These are phyloP conservation scores for Corythaeola cristata DNA, from an alignment of 2,113 vertebrate genomes.

Conservation along the genomic window DNA sequence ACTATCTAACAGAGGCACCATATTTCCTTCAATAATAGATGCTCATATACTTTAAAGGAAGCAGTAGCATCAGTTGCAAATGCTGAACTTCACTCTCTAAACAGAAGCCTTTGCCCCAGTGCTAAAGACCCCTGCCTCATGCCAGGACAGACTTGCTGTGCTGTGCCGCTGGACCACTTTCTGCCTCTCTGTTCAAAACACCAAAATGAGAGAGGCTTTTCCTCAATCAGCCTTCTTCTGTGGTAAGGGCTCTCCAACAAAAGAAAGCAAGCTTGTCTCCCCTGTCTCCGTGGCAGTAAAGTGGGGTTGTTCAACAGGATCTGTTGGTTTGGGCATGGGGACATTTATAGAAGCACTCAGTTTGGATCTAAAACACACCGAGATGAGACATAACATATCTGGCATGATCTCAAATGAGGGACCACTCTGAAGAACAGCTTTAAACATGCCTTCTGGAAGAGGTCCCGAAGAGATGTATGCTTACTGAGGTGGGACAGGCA, in stretches of 20 bases:
- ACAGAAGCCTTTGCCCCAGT: background rate
- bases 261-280: background rate
- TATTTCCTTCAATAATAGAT: background rate
- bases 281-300: background rate
- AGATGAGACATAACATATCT: no score
- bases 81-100: background rate
- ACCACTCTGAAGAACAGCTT: no score
- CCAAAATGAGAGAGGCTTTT: background rate
- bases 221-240: background rate
- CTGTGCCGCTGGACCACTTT: background rate
- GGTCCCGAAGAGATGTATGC: no score
- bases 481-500: no score
- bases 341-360: no score
- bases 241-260: background rate
- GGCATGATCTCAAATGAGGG: no score
- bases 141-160: background rate
- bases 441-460: no score
- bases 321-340: no score
- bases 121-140: background rate
- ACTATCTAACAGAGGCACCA: background rate
- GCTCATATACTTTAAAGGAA: background rate
- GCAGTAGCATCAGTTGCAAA: background rate
- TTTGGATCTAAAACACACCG: no score
- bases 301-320: background rate
- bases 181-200: background rate